Evolutionary conservation across 2,797 vertebrate species (phyloP).

Genomic region (Lagorchestes hirsutus): DNA sequence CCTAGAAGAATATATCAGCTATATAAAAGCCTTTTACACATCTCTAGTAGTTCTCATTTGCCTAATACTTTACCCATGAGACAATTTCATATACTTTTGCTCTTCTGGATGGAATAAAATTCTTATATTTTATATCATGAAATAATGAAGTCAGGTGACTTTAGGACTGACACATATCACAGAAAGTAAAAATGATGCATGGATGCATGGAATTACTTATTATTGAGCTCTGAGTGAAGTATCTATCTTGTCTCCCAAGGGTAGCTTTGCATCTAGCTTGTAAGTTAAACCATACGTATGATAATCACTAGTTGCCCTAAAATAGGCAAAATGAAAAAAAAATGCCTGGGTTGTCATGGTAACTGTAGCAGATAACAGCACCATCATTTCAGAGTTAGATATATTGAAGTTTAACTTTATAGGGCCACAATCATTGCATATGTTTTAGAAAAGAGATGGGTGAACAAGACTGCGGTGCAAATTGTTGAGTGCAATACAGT

Average conservation of each 20-base stretch:
- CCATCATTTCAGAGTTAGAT: conserved; percentile 23
- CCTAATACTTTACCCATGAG: conserved; percentile 6
- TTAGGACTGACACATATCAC: conserved; percentile 2
- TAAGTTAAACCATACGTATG: conserved; percentile 56
- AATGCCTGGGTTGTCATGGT: conserved; percentile 26
- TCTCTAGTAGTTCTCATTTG: conserved; percentile 26
- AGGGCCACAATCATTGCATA: not conserved
- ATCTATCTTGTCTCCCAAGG: not conserved
- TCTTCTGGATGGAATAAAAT: conserved; percentile 10
- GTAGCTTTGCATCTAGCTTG: conserved; percentile 40
- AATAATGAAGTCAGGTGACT: conserved; percentile 20
- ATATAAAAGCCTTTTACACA: not conserved
- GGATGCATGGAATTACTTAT: conserved; percentile 8
- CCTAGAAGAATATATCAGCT: not conserved
- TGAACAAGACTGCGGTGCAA: conserved; percentile 12
- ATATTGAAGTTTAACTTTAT: conserved; percentile 36
- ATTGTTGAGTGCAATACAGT: not conserved
- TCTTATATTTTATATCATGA: conserved; percentile 25
- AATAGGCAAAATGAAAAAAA: conserved; percentile 49
- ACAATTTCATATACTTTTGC: conserved; percentile 21
- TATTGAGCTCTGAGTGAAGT: conserved; percentile 35
- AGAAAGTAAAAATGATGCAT: conserved; percentile 1
- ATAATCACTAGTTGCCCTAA: conserved; percentile 59
- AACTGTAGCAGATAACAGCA: conserved; percentile 19
- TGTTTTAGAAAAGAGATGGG: not conserved